phyloP scores from a whole-genome alignment of 2,797 vertebrate species.

The Caiman crocodilus region DNA sequence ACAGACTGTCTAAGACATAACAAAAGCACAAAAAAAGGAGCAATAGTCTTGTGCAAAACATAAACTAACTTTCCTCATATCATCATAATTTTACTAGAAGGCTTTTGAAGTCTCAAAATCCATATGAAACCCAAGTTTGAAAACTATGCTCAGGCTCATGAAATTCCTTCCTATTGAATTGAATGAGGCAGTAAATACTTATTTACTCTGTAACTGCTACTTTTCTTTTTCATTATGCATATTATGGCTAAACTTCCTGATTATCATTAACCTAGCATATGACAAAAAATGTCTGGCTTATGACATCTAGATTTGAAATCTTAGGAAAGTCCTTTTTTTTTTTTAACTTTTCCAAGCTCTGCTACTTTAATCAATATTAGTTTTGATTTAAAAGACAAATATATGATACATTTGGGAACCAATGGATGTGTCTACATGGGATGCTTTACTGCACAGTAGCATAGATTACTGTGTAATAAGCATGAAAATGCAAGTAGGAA shows the following conservation, averaged over 20 bases:
- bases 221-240: neutral
- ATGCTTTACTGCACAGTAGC: no score
- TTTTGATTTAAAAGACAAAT: neutral
- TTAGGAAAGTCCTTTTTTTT: neutral
- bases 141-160: neutral
- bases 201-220: neutral
- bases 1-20: neutral
- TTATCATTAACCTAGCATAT: neutral
- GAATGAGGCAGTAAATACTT: neutral
- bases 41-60: neutral
- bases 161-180: neutral
- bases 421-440: no score
- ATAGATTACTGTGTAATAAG: no score
- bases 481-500: no score
- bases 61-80: neutral
- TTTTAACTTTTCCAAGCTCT: neutral
- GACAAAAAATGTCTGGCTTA: neutral
- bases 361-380: neutral
- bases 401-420: neutral
- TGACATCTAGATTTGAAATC: neutral
- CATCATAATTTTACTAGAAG: neutral
- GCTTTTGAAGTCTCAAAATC: fast-evolving
- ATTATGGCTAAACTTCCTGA: neutral
- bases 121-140: neutral
- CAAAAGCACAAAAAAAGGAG: neutral